These are phyloP conservation scores for Drosophila robusta DNA, from an alignment of 2,888 invertebrate species.

Conservation along the genomic window DNA sequence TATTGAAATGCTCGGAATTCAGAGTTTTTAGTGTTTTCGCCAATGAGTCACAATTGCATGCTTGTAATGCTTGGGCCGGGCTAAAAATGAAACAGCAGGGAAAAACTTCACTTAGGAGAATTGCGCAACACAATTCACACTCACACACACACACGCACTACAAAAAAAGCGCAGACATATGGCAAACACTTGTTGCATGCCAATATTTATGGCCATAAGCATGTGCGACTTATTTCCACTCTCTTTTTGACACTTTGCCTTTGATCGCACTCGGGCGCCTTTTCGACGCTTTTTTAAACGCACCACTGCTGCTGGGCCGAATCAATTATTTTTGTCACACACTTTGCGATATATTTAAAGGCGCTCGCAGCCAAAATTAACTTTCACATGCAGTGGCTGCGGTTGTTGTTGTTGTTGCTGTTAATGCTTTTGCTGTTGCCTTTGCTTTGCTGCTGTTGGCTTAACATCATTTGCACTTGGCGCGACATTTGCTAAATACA, in stretches of 20 bases:
- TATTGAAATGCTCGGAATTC: conserved; percentile 11
- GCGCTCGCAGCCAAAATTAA: conserved; percentile 43
- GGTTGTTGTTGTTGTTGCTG: conserved; percentile 12
- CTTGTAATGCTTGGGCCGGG: conserved; percentile 14
- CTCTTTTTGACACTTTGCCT: conserved; percentile 45
- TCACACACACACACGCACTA: conserved; percentile 1
- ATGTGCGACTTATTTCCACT: conserved; percentile 39
- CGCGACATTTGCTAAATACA: conserved; percentile 57
- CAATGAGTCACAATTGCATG: conserved; percentile 57
- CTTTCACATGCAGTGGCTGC: conserved; percentile 65
- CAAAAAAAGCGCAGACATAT: conserved; percentile 53
- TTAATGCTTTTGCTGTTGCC: not conserved
- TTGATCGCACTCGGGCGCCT: conserved; percentile 15
- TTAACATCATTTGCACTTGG: conserved; percentile 39
- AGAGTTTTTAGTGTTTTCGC: conserved; percentile 29
- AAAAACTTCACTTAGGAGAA: conserved; percentile 44
- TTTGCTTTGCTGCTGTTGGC: conserved; percentile 16
- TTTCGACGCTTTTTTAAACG: conserved; percentile 22
- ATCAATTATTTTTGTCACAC: conserved; percentile 72
- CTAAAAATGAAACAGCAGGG: conserved; percentile 31
- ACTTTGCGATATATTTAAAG: conserved; percentile 30
- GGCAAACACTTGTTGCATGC: conserved; percentile 74
- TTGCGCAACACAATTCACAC: conserved; percentile 43
- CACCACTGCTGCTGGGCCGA: conserved; percentile 13
- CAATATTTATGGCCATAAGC: conserved; percentile 47